phyloP scores from a whole-genome alignment of 2,113 vertebrate species.

The Pampusana beccarii region DNA sequence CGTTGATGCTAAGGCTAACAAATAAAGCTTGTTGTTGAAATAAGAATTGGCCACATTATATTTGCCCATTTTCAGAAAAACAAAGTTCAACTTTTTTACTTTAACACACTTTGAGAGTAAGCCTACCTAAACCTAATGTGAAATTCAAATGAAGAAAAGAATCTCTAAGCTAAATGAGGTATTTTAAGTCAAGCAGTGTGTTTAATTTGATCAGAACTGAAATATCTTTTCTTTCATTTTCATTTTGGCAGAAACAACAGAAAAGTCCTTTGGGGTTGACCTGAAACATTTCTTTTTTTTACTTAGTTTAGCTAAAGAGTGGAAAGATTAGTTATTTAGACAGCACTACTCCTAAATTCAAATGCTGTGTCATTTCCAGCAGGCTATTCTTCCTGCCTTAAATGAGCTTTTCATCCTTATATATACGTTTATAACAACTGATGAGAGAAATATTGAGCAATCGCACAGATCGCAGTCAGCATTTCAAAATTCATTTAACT shows the following conservation, averaged over 20 bases:
- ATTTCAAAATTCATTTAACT: constrained; percentile 21
- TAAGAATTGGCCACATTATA: neutral
- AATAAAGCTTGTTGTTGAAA: neutral
- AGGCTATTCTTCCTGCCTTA: constrained; percentile 52
- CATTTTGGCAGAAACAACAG: constrained; percentile 9
- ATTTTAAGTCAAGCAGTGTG: neutral
- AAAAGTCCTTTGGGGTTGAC: neutral
- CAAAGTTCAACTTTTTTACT: neutral
- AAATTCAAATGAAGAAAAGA: neutral
- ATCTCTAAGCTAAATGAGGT: neutral
- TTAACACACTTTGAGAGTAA: neutral
- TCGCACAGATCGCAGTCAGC: constrained; percentile 2
- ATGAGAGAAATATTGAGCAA: constrained; percentile 60
- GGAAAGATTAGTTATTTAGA: constrained; percentile 45
- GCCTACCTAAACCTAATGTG: neutral
- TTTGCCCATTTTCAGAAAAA: neutral
- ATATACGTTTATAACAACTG: constrained; percentile 26
- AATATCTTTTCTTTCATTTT: constrained; percentile 29
- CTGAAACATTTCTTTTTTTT: neutral
- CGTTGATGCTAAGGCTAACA: neutral
- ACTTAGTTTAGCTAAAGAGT: neutral
- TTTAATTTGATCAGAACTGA: constrained; percentile 2
- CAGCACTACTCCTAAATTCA: constrained; percentile 9
- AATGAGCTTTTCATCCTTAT: constrained; percentile 41
- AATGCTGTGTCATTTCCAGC: neutral